Base-by-base conservation (phyloP, 2,113 vertebrate species). In the Lepisosteus osseus region DNA sequence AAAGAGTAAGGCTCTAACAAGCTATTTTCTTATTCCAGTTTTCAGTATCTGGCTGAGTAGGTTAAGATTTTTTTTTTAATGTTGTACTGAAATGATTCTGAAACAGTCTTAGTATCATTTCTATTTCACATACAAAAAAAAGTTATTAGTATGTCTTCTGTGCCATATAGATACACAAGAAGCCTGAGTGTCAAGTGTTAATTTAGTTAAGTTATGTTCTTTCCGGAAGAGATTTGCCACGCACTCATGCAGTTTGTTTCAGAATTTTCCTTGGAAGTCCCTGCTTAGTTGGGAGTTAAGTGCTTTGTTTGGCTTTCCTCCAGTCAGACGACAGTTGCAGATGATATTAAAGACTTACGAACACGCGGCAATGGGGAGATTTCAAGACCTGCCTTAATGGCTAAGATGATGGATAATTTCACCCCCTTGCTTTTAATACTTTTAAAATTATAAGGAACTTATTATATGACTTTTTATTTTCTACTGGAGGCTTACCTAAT, bases 21-120 rank as follows among this genome's bases (percentile, higher is more conserved):
- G 45, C 3, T 85, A 81, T 85, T 87, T 87, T 84, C 78, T 75
- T 75, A 29, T 1, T 29, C 2, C 29, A 29, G 29, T 29, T 29
- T 29, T 29, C 29, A 29, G 29, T 29, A 29, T 29, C 29, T 29
- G 29, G 29, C 15, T 17, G 15, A 17, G 15, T 29, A 29, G 1
- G 29, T 29, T 29, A 1, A 29, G 29, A 29, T 29, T 29, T 29
- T 17, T 17, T 29, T 29, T 29, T 2, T 29, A 29, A 29, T 29
- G 29, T 29, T 29, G 29, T 29, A 29, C 29, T 29, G 1, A 29
- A 29, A 29, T 29, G 29, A 29, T 29, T 29, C 29, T 29, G 29
- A 29, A 29, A 29, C 29, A 29, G 29, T 29, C 1, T 29, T 29
- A 29, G 29, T 29, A 29, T 29, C 29, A 29, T 29, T 29, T 29